phyloP scores from a whole-genome alignment of 2,113 vertebrate genomes.

The Chlamydotis undulata region DNA sequence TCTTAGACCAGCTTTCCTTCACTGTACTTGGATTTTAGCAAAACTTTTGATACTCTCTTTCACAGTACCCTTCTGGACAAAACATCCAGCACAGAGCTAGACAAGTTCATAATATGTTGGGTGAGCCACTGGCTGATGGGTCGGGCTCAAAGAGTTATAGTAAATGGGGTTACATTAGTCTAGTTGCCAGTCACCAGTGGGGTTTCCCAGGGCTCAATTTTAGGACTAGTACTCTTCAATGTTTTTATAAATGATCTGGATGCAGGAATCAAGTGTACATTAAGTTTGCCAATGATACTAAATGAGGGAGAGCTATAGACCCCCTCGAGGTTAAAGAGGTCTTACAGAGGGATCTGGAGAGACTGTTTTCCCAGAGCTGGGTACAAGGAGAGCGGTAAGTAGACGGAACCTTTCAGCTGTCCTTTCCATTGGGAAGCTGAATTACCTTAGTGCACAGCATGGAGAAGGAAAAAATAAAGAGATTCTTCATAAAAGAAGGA shows the following conservation, averaged over 20 bases:
- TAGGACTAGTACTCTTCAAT: background rate
- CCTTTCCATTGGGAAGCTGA: background rate
- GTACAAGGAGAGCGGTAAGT: background rate
- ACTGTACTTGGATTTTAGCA: background rate
- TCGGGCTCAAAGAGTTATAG: background rate
- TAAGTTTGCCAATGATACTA: background rate
- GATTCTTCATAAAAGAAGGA: background rate
- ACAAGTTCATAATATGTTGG: background rate
- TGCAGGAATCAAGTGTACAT: background rate
- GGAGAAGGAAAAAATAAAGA: background rate
- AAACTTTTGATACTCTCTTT: background rate
- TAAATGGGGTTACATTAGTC: background rate
- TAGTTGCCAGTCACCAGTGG: background rate
- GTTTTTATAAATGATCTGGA: background rate
- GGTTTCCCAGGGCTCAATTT: background rate
- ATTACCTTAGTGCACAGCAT: background rate
- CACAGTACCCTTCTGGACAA: background rate
- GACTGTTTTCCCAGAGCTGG: background rate
- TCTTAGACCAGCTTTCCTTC: background rate
- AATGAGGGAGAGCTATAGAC: background rate
- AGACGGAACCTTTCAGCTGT: background rate
- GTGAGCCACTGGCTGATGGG: too few relatives aligned
- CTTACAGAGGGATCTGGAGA: background rate
- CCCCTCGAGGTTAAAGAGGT: background rate
- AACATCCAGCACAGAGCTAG: background rate